phyloP scores from a whole-genome alignment of 2,797 vertebrate genomes.

The Pipistrellus pipistrellus region DNA sequence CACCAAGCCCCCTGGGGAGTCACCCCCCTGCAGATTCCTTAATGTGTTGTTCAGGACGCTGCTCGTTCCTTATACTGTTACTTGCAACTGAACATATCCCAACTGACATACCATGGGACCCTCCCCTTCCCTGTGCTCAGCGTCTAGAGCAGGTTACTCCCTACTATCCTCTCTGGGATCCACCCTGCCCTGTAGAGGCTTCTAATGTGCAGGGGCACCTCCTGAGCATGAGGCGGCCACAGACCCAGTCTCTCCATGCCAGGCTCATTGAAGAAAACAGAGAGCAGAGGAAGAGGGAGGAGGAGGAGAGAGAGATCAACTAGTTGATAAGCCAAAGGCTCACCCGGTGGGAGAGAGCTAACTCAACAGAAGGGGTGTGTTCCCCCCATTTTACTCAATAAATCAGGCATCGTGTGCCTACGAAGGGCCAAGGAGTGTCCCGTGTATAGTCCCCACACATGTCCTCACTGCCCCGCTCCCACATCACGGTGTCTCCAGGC shows the following conservation, averaged over 20 bases:
- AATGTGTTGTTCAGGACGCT: not conserved
- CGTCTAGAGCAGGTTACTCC: not conserved
- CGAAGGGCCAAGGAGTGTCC: not conserved
- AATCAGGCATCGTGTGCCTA: accelerated
- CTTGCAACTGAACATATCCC: not conserved
- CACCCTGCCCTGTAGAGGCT: not conserved
- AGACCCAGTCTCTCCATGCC: not conserved
- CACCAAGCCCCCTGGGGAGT: not conserved
- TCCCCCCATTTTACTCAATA: not conserved
- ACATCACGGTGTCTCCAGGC: accelerated
- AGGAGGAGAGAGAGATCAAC: too few species aligned
- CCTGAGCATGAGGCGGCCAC: not conserved
- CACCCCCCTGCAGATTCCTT: not conserved
- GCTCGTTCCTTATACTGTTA: not conserved
- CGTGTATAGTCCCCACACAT: accelerated
- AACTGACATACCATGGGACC: accelerated
- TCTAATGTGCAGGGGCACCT: not conserved
- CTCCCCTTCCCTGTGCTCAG: not conserved
- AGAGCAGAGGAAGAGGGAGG: not conserved
- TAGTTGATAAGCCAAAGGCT: not conserved
- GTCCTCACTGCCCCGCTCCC: not conserved
- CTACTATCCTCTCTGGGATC: not conserved
- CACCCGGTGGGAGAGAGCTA: not conserved
- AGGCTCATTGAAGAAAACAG: not conserved
- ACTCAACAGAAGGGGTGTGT: not conserved